Evolutionary conservation across 2,797 vertebrate genomes (phyloP), one percentile per base, ranked within the genome.

Genomic region (Amblyopsis hoosieri): DNA sequence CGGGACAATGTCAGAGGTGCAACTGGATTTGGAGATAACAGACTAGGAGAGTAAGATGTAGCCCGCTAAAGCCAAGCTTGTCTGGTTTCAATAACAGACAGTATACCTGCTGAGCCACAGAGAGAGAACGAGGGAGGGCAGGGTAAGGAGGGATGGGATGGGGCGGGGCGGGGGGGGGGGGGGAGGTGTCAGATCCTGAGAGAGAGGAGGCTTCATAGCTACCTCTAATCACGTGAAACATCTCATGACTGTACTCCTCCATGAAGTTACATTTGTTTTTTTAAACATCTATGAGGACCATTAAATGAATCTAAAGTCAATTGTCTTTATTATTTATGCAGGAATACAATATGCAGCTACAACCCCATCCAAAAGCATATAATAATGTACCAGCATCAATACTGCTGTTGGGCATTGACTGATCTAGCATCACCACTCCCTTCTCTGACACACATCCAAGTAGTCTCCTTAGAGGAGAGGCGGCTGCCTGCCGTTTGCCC

Each of bases 31-130:
- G 17, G 71, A 80, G 73, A 74, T 83, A 85, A 86, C 79, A 63
- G 67, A 87, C 80, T 83, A 54, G 64, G 69, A 82, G 8, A 6
- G 77, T 66, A 69, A 74, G 80, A 74, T 67, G 33, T 37, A 55
- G 74, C 57, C 79, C 71, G 69, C 53, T 37, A 82, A 83, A 76
- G 70, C 37, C 53, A 80, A 65, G 69, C 76, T 17, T 31, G 85
- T 85, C 86, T 92, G 83, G 66, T 85, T 93, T 85, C 81, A 89
- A 89, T 92, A 80, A 89, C 81, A 85, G 68, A 48, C 74, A 76
- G 81, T 23, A 81, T 88, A 88, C 87, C 86, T 89, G 89, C 90
- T 87, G 89, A 76, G 87, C 74, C 59, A 62, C 73, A 81, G 78
- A 64, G 53, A n/a, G 42, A 7, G 52, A 8, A 5, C 2, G 5